Percentiles rank a stretch among this genome's conserved stretches.
Evolutionary conservation across 2,113 vertebrate species (phyloP).

Genomic region (Cheirogaleus medius): DNA sequence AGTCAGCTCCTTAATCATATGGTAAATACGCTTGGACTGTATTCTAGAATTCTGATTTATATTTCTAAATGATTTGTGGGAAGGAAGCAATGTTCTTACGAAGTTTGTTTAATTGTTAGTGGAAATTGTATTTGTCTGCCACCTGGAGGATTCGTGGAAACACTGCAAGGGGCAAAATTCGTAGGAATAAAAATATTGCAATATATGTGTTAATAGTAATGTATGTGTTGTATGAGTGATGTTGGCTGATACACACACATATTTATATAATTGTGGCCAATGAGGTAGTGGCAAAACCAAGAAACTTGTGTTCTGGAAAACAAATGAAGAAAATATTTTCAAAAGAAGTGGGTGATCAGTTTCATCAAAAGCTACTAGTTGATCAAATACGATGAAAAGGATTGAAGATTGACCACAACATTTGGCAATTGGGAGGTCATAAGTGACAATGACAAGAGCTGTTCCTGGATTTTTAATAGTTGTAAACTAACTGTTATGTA

Average conservation of each 20-base stretch:
- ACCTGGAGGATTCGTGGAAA: conserved; percentile 78
- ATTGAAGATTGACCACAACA: background rate
- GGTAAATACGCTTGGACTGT: background rate
- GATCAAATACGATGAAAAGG: background rate
- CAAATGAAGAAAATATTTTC: background rate
- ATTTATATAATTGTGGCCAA: background rate
- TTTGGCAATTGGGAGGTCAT: background rate
- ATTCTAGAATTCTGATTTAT: conserved; percentile 18
- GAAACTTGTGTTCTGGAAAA: background rate
- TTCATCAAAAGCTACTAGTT: background rate
- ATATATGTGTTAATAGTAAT: background rate
- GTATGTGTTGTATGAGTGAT: background rate
- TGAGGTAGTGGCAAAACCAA: background rate
- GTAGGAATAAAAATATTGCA: background rate
- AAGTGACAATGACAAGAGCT: background rate
- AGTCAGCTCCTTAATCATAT: conserved; percentile 2
- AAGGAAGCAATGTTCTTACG: background rate
- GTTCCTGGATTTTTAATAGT: background rate
- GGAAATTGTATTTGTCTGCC: conserved; percentile 77
- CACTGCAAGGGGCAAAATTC: conserved; percentile 27
- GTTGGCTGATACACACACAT: background rate
- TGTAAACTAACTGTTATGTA: background rate
- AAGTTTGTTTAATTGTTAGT: background rate
- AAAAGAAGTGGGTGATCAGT: background rate
- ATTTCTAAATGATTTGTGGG: conserved; percentile 4